Evolutionary conservation across 92 coral and sea anemone species (phyloP).

Genomic region (Blastomussa wellsi): DNA sequence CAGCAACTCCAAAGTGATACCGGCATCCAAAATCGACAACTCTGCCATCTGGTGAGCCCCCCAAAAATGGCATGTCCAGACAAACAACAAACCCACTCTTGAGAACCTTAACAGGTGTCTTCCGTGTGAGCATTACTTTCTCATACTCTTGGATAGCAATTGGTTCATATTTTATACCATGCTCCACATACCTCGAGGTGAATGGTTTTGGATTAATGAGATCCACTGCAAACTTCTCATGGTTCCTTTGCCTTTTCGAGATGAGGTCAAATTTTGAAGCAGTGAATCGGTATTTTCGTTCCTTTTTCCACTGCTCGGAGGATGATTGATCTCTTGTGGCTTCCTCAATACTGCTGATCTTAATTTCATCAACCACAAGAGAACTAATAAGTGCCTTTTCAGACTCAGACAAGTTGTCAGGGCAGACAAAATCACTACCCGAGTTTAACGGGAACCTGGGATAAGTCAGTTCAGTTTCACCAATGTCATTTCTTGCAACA

Average conservation of each 20-base stretch:
- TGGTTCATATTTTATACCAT: slow-evolving; percentile 49
- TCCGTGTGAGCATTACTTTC: slow-evolving; percentile 36
- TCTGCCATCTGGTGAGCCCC: slow-evolving; percentile 46
- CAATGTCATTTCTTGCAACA: slow-evolving; percentile 2
- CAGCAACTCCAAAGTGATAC: slow-evolving; percentile 48
- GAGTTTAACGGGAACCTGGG: slow-evolving; percentile 52
- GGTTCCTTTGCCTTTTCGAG: slow-evolving; percentile 31
- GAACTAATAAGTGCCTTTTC: not conserved
- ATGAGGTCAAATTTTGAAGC: slow-evolving; percentile 51
- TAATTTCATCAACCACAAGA: slow-evolving; percentile 18
- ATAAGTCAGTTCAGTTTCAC: slow-evolving; percentile 33
- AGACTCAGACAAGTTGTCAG: slow-evolving; percentile 3
- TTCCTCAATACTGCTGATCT: slow-evolving; percentile 43
- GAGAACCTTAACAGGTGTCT: slow-evolving; percentile 46
- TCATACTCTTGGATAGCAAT: slow-evolving; percentile 43
- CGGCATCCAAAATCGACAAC: slow-evolving; percentile 44
- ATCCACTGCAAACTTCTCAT: slow-evolving; percentile 25
- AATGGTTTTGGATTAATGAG: slow-evolving; percentile 28
- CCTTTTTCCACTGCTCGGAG: slow-evolving; percentile 33
- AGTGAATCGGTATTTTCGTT: slow-evolving; percentile 36
- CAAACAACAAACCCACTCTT: slow-evolving; percentile 42
- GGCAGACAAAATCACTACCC: not conserved
- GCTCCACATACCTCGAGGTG: slow-evolving; percentile 30
- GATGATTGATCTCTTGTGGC: slow-evolving; percentile 42
- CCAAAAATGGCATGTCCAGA: slow-evolving; percentile 31